Evolutionary conservation across 1,140 invertebrate species (phyloP).

Genomic region (Euwallacea fornicatus): DNA sequence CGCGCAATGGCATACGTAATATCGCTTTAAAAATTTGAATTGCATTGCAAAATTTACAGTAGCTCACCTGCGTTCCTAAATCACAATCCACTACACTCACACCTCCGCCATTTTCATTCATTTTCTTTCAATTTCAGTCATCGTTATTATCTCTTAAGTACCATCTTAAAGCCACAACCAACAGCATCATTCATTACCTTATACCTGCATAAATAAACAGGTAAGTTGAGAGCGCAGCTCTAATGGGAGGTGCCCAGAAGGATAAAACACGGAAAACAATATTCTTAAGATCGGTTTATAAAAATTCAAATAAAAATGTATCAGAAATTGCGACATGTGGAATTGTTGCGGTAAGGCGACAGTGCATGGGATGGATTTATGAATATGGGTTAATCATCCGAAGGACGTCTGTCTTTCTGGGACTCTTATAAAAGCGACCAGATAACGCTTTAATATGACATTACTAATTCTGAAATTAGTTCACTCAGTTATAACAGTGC

Average conservation of each 20-base stretch:
- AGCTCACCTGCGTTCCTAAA: background rate
- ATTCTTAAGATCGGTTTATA: background rate
- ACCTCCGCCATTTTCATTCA: no score
- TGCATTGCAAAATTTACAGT: background rate
- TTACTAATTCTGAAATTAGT: no score
- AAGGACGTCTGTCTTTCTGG: constrained; percentile 1
- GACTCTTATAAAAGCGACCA: constrained; percentile 10
- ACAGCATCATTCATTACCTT: no score
- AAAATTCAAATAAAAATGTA: constrained; percentile 8
- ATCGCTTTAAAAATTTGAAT: background rate
- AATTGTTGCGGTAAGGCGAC: background rate
- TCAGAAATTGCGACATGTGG: background rate
- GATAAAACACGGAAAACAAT: constrained; percentile 9
- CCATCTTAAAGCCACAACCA: no score
- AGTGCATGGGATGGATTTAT: constrained; percentile 17
- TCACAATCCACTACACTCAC: no score
- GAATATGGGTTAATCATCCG: constrained; percentile 1
- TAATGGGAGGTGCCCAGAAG: constrained; percentile 9
- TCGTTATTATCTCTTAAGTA: no score
- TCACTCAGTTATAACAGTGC: background rate
- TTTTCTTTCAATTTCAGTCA: no score
- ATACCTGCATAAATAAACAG: no score
- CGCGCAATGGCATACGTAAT: background rate
- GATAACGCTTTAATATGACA: no score
- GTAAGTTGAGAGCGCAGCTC: constrained; percentile 6